phyloP scores from a whole-genome alignment of 1,140 invertebrate genomes.

The Musca vetustissima region DNA sequence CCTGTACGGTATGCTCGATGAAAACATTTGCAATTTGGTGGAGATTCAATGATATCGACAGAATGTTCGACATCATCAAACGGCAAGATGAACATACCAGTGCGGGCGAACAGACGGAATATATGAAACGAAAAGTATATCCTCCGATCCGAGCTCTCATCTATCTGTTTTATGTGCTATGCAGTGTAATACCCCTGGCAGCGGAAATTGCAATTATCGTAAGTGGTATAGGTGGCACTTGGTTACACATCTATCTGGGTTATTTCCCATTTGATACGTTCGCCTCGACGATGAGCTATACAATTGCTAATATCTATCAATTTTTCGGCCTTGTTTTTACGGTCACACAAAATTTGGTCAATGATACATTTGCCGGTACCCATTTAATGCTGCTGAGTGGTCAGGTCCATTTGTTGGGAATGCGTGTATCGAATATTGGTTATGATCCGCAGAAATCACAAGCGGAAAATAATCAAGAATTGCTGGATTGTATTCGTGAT shows the following conservation, averaged over 20 bases:
- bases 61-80: neutral
- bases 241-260: conserved; percentile 14
- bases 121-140: neutral
- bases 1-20: neutral
- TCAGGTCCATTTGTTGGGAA: conserved; percentile 13
- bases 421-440: conserved; percentile 10
- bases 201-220: neutral
- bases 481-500: conserved; percentile 10
- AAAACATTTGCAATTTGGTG: conserved; percentile 7
- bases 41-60: neutral
- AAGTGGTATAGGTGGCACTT: neutral
- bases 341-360: conserved; percentile 7
- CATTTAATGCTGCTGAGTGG: conserved; percentile 1
- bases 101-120: neutral
- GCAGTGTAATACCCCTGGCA: neutral
- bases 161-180: conserved; percentile 19
- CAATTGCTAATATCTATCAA: conserved; percentile 15
- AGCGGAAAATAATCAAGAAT: neutral
- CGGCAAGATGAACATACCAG: conserved; percentile 9
- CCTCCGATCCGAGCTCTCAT: neutral
- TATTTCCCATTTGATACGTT: conserved; percentile 25
- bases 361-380: conserved; percentile 14
- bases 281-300: neutral
- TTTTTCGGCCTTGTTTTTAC: neutral
- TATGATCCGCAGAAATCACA: conserved; percentile 1